These are phyloP conservation scores for Carettochelys insculpta DNA, from an alignment of 2,113 vertebrate species.

Conservation along the genomic window DNA sequence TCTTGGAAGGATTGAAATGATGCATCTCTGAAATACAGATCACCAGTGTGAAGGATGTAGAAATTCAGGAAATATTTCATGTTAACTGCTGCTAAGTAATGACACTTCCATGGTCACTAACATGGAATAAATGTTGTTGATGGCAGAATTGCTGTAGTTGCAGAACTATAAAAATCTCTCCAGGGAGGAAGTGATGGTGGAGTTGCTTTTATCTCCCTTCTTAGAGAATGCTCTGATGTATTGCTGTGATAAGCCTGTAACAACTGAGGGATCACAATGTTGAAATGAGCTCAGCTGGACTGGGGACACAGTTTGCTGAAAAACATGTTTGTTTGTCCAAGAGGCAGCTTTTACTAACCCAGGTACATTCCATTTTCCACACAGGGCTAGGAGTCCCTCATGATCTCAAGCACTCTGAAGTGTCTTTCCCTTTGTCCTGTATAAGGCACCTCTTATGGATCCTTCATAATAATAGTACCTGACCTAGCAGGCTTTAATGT, in stretches of 20 bases:
- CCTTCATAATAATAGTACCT: background rate
- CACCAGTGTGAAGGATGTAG: background rate
- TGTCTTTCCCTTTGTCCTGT: background rate
- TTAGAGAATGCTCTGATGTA: conserved; percentile 49
- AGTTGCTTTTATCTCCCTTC: conserved; percentile 11
- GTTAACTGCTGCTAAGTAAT: background rate
- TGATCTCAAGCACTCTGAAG: background rate
- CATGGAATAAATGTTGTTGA: background rate
- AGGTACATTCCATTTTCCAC: background rate
- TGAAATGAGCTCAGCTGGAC: conserved; percentile 55
- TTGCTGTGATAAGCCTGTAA: conserved; percentile 16
- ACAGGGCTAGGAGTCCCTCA: background rate
- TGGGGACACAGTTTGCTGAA: conserved; percentile 37
- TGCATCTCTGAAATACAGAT: background rate
- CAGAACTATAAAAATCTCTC: conserved; percentile 6
- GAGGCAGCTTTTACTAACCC: conserved; percentile 26
- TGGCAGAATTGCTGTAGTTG: background rate
- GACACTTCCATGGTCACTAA: background rate
- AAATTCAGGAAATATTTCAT: background rate
- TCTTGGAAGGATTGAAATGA: background rate
- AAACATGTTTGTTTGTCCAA: background rate
- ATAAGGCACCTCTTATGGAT: background rate
- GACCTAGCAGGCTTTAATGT: background rate
- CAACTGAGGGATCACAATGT: conserved; percentile 29
- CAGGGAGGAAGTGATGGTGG: background rate